Base-by-base conservation (phyloP, 2,888 invertebrate genomes). In the Phorcus lineatus region DNA sequence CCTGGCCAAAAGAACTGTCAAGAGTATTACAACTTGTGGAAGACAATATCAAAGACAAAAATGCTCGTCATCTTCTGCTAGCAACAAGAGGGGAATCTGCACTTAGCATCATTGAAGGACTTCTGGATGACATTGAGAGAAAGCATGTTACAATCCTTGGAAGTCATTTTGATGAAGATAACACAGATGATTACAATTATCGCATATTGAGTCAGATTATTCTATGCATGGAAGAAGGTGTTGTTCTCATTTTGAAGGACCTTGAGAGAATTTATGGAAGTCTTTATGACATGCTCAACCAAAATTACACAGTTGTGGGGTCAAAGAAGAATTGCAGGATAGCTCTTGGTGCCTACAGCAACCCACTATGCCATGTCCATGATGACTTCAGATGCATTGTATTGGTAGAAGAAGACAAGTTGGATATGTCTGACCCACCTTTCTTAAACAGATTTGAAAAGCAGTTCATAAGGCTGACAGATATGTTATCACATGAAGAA, bases 401-500 rank as follows among this genome's bases (percentile, higher is more conserved):
- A 0, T 81, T 89, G 0, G 84, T 87, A 2, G 87, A 87, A 62
- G 86, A 87, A 76, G 80, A 78, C 11, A 82, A 86, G 67, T 28
- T 89, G 0, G 78, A 85, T 77, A 78, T 81, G 28, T 82, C 86
- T 16, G 88, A 88, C 70, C 87, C 89, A 22, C 89, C 90, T 9
- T 87, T 90, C 81, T 78, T 90, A n/a, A 90, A 90, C 70, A 79
- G 90, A 17, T 88, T 90, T 81, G 90, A 90, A 80, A 90, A 90
- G 31, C 90, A 90, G 47, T 85, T 88, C 78, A 82, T 92, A 36
- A 74, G 84, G 57, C 85, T 88, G 78, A 54, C 77, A 54, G 88
- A 88, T 67, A 80, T 84, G 13, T 57, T 89, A 11, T 57, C 66
- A 9, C n/a, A 17, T 0, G 62, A 81, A 13, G 81, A 86, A 54